Evolutionary conservation across 2,888 invertebrate species (phyloP).

Genomic region (Cabera pusaria): DNA sequence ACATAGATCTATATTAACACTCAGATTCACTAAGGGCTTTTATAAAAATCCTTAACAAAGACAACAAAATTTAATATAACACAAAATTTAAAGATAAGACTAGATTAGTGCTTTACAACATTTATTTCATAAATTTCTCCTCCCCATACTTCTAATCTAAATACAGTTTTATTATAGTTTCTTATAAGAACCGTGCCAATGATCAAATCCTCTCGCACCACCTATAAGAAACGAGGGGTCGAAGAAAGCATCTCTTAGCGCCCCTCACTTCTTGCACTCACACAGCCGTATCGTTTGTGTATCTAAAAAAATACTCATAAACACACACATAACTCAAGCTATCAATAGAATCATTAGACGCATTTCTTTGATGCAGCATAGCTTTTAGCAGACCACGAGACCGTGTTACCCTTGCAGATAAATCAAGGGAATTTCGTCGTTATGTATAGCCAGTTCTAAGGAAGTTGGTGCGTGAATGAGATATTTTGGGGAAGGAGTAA

Average conservation of each 20-base stretch:
- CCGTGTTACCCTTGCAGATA: constrained; percentile 38
- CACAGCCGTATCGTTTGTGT: constrained; percentile 51
- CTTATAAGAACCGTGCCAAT: too few relatives aligned
- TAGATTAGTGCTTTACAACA: too few relatives aligned
- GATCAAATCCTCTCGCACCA: constrained; percentile 45
- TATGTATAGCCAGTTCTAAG: constrained; percentile 29
- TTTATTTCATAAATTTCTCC: too few relatives aligned
- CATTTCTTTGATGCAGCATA: constrained; percentile 78
- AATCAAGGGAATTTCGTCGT: constrained; percentile 38
- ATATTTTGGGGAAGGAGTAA: constrained; percentile 62
- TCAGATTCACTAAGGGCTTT: too few relatives aligned
- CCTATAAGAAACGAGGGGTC: constrained; percentile 75
- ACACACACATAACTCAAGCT: constrained; percentile 63
- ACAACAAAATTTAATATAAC: too few relatives aligned
- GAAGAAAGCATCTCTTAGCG: constrained; percentile 80
- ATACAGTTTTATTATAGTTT: too few relatives aligned
- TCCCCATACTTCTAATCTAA: too few relatives aligned
- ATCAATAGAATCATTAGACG: constrained; percentile 82
- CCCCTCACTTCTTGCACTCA: constrained; percentile 73
- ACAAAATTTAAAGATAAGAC: too few relatives aligned
- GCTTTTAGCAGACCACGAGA: constrained; percentile 68
- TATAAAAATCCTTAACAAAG: too few relatives aligned
- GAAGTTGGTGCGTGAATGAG: constrained; percentile 21
- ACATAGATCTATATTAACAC: too few relatives aligned
- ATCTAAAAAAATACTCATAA: constrained; percentile 71